Conservation (phyloP, 2,113 vertebrate genomes). For the Pluvialis apricaria region DNA sequence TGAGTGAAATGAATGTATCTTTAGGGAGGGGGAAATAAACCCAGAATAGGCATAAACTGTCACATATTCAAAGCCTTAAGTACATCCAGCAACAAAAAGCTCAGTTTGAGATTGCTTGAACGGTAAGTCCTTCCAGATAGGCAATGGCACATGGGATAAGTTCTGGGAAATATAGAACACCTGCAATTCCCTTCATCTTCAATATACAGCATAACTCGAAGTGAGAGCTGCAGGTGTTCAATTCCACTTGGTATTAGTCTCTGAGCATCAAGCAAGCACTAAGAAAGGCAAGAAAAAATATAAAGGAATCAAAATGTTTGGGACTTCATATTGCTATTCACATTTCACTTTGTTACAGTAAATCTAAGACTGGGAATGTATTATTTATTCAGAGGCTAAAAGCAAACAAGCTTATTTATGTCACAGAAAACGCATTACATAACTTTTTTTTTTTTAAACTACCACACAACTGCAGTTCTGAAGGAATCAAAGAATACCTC, state of each 20-base stretch:
- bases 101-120: conserved; percentile 8
- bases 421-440: background rate
- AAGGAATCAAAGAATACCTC: background rate
- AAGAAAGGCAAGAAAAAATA: background rate
- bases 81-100: background rate
- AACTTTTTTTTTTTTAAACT: background rate
- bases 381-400: conserved; percentile 19
- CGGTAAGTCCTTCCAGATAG: background rate
- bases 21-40: background rate
- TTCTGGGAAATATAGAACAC: background rate
- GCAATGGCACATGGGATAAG: background rate
- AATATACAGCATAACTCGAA: background rate
- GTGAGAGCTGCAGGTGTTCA: conserved; percentile 31
- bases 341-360: conserved; percentile 6
- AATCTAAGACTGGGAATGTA: background rate
- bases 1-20: background rate
- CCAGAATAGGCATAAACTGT: background rate
- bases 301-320: background rate
- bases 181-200: conserved; percentile 19
- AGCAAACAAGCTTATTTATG: conserved; percentile 6
- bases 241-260: background rate
- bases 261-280: background rate
- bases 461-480: background rate
- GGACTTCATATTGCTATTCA: background rate
- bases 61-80: background rate